A percentile compares a stretch with the other conserved stretches of the same genome.
Conservation (phyloP, 1,140 invertebrate species). For the Papilio xuthus region DNA sequence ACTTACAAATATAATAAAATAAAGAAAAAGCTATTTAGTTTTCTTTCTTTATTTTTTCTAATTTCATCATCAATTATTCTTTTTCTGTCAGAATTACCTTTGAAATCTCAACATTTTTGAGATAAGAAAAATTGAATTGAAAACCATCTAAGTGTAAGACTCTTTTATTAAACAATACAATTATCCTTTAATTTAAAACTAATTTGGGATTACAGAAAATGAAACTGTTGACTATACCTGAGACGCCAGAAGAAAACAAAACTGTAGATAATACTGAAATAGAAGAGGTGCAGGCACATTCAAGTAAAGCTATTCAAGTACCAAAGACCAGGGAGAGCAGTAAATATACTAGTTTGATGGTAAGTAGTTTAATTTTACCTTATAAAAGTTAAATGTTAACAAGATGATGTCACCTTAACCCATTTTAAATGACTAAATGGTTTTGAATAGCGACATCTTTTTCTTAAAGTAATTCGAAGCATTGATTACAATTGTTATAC, state of each 20-base stretch:
- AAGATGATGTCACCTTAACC: background rate
- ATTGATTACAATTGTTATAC: too few relatives aligned
- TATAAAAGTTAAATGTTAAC: background rate
- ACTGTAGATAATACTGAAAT: constrained; percentile 46
- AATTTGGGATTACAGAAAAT: constrained; percentile 51
- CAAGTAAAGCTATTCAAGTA: constrained; percentile 66
- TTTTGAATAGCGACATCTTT: too few relatives aligned
- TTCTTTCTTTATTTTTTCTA: too few relatives aligned
- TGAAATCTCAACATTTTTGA: too few relatives aligned
- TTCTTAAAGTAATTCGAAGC: too few relatives aligned
- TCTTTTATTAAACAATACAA: too few relatives aligned
- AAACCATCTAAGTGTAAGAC: too few relatives aligned
- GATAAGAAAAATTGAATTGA: too few relatives aligned
- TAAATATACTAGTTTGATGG: constrained; percentile 64
- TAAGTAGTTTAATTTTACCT: constrained; percentile 43
- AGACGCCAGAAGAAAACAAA: constrained; percentile 44
- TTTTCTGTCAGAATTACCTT: too few relatives aligned
- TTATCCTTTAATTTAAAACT: background rate
- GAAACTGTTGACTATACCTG: constrained; percentile 49
- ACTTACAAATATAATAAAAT: background rate
- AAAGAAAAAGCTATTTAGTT: too few relatives aligned
- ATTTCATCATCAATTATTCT: too few relatives aligned
- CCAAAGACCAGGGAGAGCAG: constrained; percentile 56
- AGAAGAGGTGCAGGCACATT: constrained; percentile 39
- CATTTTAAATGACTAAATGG: too few relatives aligned